phyloP scores from a whole-genome alignment of 2,888 invertebrate species.

The Lordiphosa andalusiaca region DNA sequence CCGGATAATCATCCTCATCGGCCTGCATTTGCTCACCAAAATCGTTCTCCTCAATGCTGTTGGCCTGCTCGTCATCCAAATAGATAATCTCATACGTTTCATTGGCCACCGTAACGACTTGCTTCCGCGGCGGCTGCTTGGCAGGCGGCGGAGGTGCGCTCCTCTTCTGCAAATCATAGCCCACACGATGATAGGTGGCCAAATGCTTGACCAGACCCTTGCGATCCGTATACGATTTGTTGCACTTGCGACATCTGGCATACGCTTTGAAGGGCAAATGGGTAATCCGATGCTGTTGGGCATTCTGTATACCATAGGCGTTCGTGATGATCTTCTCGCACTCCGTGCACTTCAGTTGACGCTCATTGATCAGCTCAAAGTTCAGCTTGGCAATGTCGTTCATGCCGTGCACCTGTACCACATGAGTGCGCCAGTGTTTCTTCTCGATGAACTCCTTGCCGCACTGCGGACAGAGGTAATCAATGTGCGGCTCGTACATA shows the following conservation, averaged over 20 bases:
- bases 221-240: constrained; percentile 74
- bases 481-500: constrained; percentile 71
- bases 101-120: constrained; percentile 72
- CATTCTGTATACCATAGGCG: constrained; percentile 77
- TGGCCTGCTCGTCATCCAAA: constrained; percentile 60
- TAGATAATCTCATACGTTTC: constrained; percentile 75
- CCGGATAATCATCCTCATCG: constrained; percentile 54
- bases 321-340: constrained; percentile 76
- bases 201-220: constrained; percentile 76
- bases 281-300: constrained; percentile 75
- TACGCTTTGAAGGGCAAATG: constrained; percentile 75
- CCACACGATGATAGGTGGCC: constrained; percentile 66
- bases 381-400: constrained; percentile 72
- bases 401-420: constrained; percentile 70
- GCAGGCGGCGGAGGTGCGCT: background rate
- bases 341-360: constrained; percentile 71
- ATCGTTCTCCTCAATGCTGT: constrained; percentile 62
- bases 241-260: constrained; percentile 73
- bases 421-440: constrained; percentile 75
- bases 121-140: constrained; percentile 55
- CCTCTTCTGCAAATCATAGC: constrained; percentile 40
- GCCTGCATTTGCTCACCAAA: constrained; percentile 63
- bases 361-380: constrained; percentile 70
- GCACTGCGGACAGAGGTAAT: constrained; percentile 75
- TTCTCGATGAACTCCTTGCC: constrained; percentile 74